A percentile compares a stretch with the other conserved stretches of the same genome.
Conservation (phyloP, 35 echinoderm and acorn worm species). For the Heliocidaris erythrogramma region DNA sequence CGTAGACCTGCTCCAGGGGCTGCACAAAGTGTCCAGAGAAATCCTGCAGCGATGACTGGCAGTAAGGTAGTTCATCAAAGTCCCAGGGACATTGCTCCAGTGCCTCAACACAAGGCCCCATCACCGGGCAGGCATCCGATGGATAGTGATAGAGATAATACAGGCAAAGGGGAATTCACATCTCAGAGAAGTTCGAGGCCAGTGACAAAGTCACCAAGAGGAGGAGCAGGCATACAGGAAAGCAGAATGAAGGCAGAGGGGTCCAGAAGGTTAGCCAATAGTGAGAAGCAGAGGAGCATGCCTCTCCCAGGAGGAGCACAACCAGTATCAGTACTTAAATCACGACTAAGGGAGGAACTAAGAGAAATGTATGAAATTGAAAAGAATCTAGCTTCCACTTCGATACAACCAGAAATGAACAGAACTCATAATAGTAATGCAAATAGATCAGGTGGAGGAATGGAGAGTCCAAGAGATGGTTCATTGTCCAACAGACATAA, state of each 20-base stretch:
- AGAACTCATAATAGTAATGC: constrained; percentile 61
- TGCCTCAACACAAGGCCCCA: constrained; percentile 20
- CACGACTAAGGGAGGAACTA: constrained; percentile 62
- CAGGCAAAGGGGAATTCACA: constrained; percentile 29
- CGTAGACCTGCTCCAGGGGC: constrained; percentile 48
- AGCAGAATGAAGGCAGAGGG: constrained; percentile 15
- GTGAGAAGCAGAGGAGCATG: constrained; percentile 29
- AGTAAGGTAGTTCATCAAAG: neutral
- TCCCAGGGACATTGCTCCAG: constrained; percentile 12
- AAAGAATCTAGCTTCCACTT: constrained; percentile 78
- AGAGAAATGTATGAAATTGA: constrained; percentile 81
- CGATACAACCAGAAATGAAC: constrained; percentile 52
- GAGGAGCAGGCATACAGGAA: neutral
- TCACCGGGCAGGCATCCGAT: constrained; percentile 33
- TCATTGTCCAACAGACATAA: constrained; percentile 51
- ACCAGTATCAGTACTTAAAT: constrained; percentile 78
- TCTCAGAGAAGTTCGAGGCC: constrained; percentile 24
- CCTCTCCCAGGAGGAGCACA: constrained; percentile 76
- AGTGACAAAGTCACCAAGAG: constrained; percentile 7
- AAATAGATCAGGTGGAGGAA: neutral
- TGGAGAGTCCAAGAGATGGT: constrained; percentile 47
- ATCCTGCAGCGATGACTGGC: neutral
- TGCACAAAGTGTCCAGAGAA: constrained; percentile 31
- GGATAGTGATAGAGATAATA: constrained; percentile 27
- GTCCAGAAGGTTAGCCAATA: neutral